Percentiles rank a stretch among this genome's conserved stretches.
Evolutionary conservation across 2,888 invertebrate species (phyloP).

Genomic region (Parnassius orleans): DNA sequence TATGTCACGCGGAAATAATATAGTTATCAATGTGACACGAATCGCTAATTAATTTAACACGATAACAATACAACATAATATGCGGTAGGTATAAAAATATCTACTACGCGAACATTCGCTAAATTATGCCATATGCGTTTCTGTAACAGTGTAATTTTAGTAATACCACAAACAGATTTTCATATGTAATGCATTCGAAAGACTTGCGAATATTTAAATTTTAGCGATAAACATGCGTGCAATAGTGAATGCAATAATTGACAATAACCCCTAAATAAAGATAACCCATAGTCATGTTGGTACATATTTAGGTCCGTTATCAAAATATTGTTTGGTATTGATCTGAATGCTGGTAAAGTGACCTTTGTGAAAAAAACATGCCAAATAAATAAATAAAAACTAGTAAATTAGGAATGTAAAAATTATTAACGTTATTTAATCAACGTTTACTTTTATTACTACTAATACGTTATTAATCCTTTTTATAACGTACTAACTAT

Average conservation of each 20-base stretch:
- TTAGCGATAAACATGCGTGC: not conserved
- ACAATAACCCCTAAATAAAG: not conserved
- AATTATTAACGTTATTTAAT: too few species aligned
- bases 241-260: not conserved
- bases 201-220: too few species aligned
- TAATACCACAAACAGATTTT: not conserved
- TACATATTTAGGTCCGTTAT: conserved; percentile 18
- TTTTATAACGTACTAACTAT: too few species aligned
- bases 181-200: not conserved
- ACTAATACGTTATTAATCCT: too few species aligned
- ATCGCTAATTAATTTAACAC: conserved; percentile 6
- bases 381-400: too few species aligned
- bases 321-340: not conserved
- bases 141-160: not conserved
- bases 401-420: too few species aligned
- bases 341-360: too few species aligned
- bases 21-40: conserved; percentile 7
- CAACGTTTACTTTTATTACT: too few species aligned
- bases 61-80: conserved; percentile 5
- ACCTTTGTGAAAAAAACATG: too few species aligned
- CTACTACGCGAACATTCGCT: too few species aligned
- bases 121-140: too few species aligned
- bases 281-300: conserved; percentile 19
- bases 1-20: conserved; percentile 6
- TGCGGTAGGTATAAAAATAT: too few species aligned